Evolutionary conservation across 1,140 invertebrate species (phyloP), one percentile per base, ranked within the genome.

Genomic region (Amyelois transitella): DNA sequence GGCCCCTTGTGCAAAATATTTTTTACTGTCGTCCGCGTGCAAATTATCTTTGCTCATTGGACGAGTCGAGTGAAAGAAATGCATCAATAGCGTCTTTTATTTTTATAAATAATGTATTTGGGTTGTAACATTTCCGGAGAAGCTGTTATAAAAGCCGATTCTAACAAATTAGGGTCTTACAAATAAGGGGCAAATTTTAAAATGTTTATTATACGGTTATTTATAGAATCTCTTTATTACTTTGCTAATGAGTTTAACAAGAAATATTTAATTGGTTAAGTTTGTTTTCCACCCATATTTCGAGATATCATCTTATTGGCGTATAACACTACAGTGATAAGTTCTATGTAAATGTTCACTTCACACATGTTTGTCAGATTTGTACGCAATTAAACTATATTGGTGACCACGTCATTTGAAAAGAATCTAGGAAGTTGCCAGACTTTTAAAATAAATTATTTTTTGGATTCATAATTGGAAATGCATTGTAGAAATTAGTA

Each of bases 231-330:
- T n/a, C n/a, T n/a, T n/a, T n/a, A n/a, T n/a, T n/a, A n/a, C n/a
- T n/a, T n/a, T n/a, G n/a, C n/a, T n/a, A n/a, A n/a, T n/a, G n/a
- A n/a, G n/a, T n/a, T n/a, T n/a, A n/a, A n/a, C n/a, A n/a, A n/a
- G n/a, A n/a, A 28, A 12, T 28, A 12, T 12, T 4, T 6, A 28
- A 28, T 28, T 28, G 7, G 25, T 28, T 28, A 5, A 28, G 25
- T 28, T 28, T 10, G 25, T 2, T 28, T 28, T 28, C 7, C 25
- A 28, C 7, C 25, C 25, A 28, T 28, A 38, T 38, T 38, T 66
- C 59, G 60, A 64, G 63, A 70, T 73, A 79, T 70, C 70, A 62
- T 72, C 75, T 76, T 72, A 73, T 75, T 77, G 64, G 57, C 61
- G 72, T 67, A 64, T 62, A 71, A 70, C 72, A 75, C 62, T 58